Evolutionary conservation across 2,113 vertebrate genomes (phyloP).

Genomic region (Coregonus clupeaformis): DNA sequence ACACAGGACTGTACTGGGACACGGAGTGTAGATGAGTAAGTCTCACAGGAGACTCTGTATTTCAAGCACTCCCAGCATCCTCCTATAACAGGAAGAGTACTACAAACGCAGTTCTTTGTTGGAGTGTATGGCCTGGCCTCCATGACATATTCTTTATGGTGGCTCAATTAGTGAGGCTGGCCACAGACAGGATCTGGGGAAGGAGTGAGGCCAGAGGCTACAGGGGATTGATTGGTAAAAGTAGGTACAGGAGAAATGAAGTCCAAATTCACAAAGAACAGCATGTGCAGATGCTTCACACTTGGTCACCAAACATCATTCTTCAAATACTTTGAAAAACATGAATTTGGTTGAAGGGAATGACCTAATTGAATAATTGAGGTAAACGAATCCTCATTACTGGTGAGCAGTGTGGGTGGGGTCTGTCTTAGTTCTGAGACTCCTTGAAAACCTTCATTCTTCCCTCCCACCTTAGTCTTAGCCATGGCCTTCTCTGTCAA

Average conservation of each 20-base stretch:
- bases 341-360: not conserved
- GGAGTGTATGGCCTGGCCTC: not conserved
- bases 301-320: not conserved
- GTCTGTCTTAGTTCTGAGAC: not conserved
- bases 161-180: not conserved
- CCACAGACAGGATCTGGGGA: not conserved
- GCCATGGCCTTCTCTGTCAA: no score
- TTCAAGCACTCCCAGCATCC: not conserved
- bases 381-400: no score
- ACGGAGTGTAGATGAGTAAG: not conserved
- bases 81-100: not conserved
- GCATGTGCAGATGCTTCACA: not conserved
- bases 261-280: not conserved
- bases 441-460: not conserved
- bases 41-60: not conserved
- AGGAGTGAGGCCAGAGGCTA: not conserved
- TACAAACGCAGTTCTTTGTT: not conserved
- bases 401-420: not conserved
- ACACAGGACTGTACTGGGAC: constrained; percentile 3
- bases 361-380: not conserved
- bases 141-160: not conserved
- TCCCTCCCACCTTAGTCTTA: not conserved
- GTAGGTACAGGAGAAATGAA: not conserved
- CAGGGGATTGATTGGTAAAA: not conserved
- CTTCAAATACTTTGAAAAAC: not conserved